phyloP scores from a whole-genome alignment of 2,888 invertebrate genomes.

The Sphaerophoria taeniata region DNA sequence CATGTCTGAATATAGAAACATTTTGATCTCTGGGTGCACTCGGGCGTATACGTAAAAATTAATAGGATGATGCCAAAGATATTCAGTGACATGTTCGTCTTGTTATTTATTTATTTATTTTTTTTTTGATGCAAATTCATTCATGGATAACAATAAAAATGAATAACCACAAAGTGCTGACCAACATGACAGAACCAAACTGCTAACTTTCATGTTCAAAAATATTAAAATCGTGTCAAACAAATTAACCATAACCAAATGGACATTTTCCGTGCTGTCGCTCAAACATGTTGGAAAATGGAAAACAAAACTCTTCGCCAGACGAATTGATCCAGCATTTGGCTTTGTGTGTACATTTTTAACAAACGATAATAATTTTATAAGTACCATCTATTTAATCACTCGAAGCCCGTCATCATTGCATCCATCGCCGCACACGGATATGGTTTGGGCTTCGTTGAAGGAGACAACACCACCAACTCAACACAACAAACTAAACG shows the following conservation, averaged over 20 bases:
- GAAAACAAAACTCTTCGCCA: not conserved
- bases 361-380: constrained; percentile 73
- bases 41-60: constrained; percentile 65
- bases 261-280: constrained; percentile 34
- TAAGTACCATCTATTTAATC: constrained; percentile 73
- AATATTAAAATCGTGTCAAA: constrained; percentile 71
- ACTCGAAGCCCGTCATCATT: constrained; percentile 71
- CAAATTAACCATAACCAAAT: constrained; percentile 64
- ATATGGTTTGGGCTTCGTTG: constrained; percentile 49
- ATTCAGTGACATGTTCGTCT: constrained; percentile 34
- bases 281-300: not conserved
- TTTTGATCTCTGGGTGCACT: constrained; percentile 50
- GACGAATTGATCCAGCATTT: not conserved
- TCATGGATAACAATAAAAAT: constrained; percentile 1
- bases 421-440: constrained; percentile 58
- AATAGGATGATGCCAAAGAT: constrained; percentile 43
- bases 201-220: constrained; percentile 66
- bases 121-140: constrained; percentile 14
- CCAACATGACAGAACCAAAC: constrained; percentile 49
- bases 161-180: constrained; percentile 9
- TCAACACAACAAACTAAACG: constrained; percentile 10
- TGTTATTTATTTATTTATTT: not conserved
- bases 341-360: constrained; percentile 39
- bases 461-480: constrained; percentile 35
- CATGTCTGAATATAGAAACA: constrained; percentile 39